Conservation (phyloP, 2,888 invertebrate species). For the Teleiodes luculella region DNA sequence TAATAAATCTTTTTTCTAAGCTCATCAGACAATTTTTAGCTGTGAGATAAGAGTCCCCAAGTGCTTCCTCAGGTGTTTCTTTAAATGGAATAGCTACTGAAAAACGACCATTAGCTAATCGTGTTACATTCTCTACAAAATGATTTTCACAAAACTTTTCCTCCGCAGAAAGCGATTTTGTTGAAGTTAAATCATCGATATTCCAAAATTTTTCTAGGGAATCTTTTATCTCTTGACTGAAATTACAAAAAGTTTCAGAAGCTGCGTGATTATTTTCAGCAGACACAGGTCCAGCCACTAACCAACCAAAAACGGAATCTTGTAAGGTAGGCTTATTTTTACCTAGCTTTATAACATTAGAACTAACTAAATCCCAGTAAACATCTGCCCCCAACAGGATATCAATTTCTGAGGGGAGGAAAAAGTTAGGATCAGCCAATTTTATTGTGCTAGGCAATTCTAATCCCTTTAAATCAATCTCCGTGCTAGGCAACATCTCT, state of each 20-base stretch:
- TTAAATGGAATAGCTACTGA: slow-evolving; percentile 21
- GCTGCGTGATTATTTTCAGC: neutral
- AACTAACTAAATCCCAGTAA: slow-evolving; percentile 20
- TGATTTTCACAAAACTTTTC: slow-evolving; percentile 23
- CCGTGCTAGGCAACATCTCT: slow-evolving; percentile 16
- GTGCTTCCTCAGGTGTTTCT: slow-evolving; percentile 15
- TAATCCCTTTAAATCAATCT: slow-evolving; percentile 9
- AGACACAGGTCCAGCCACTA: slow-evolving; percentile 19
- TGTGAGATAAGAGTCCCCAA: slow-evolving; percentile 15
- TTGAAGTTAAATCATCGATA: slow-evolving; percentile 19
- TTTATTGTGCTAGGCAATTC: slow-evolving; percentile 14
- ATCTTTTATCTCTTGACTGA: slow-evolving; percentile 1
- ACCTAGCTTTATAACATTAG: slow-evolving; percentile 16
- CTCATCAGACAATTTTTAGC: slow-evolving; percentile 13
- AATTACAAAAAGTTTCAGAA: slow-evolving; percentile 10
- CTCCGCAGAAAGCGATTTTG: slow-evolving; percentile 13
- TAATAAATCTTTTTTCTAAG: slow-evolving; percentile 15
- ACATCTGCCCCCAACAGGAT: slow-evolving; percentile 23
- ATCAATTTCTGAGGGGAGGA: slow-evolving; percentile 19
- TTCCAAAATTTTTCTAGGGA: slow-evolving; percentile 21
- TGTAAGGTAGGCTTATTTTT: slow-evolving; percentile 18
- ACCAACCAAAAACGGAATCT: slow-evolving; percentile 20
- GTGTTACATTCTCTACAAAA: slow-evolving; percentile 18
- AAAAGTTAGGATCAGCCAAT: slow-evolving; percentile 24
- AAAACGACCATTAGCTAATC: slow-evolving; percentile 22